These are phyloP conservation scores for Esox lucius DNA, from an alignment of 2,797 vertebrate species.

Conservation along the genomic window DNA sequence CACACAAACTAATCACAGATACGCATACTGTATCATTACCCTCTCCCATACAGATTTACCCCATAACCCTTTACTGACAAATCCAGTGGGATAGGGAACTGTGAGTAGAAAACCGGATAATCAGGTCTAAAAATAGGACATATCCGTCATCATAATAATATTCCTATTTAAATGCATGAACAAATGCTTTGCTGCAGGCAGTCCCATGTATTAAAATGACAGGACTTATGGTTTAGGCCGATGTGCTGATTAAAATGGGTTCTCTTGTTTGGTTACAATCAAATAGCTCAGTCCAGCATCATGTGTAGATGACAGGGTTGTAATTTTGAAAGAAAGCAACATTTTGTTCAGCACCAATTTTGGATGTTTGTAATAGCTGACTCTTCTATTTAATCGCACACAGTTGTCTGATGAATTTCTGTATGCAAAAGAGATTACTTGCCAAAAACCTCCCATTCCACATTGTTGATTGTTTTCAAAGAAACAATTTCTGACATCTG, in stretches of 20 bases:
- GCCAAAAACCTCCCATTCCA: conserved; percentile 19
- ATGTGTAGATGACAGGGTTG: background rate
- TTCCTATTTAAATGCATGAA: conserved; percentile 97
- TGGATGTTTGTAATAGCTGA: conserved; percentile 22
- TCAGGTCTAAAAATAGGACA: conserved; percentile 41
- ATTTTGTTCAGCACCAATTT: background rate
- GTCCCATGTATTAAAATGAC: conserved; percentile 55
- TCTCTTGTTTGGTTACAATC: conserved; percentile 18
- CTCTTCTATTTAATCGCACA: conserved; percentile 25
- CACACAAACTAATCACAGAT: background rate
- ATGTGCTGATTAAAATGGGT: conserved; percentile 31
- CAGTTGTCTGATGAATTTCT: conserved; percentile 13
- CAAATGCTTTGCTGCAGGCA: conserved; percentile 81
- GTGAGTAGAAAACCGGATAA: conserved; percentile 47
- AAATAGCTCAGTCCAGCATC: background rate
- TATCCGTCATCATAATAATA: conserved; percentile 88
- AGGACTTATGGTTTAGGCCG: conserved; percentile 35
- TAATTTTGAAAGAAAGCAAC: background rate
- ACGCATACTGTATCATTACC: conserved; percentile 36
- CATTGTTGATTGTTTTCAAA: conserved; percentile 37
- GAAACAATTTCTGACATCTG: conserved; percentile 50
- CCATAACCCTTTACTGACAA: conserved; percentile 60
- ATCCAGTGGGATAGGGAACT: conserved; percentile 44
- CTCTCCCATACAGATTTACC: conserved; percentile 27
- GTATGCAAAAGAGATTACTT: background rate